These are phyloP conservation scores for Leucophora obtusa DNA, from an alignment of 2,888 invertebrate species.

Conservation along the genomic window DNA sequence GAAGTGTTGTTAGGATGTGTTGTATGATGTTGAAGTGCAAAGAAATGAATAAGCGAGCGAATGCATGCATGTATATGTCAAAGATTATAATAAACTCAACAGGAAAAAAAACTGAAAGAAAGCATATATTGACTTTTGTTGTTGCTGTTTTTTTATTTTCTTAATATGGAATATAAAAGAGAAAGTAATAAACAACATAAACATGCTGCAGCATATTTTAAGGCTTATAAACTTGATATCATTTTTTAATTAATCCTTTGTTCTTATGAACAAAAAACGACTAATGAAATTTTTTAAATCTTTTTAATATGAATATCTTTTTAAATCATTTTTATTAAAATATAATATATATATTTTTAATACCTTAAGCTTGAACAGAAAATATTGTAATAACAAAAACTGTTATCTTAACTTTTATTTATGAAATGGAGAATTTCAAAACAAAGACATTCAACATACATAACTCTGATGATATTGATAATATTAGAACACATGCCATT, in stretches of 20 bases:
- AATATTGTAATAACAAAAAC: neutral
- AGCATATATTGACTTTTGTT: constrained; percentile 3
- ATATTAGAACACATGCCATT: constrained; percentile 23
- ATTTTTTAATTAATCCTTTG: constrained; percentile 49
- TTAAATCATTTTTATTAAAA: constrained; percentile 18
- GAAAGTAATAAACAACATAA: constrained; percentile 38
- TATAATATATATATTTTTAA: constrained; percentile 6
- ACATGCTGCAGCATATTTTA: constrained; percentile 44
- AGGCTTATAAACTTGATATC: constrained; percentile 18
- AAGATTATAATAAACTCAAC: constrained; percentile 45
- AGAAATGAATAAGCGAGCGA: constrained; percentile 7
- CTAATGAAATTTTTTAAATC: constrained; percentile 21
- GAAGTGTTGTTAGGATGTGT: constrained; percentile 43
- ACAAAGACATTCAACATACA: neutral
- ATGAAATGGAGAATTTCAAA: neutral
- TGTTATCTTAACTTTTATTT: constrained; percentile 10
- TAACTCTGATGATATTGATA: constrained; percentile 5
- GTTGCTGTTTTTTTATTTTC: constrained; percentile 1
- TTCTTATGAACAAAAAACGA: neutral
- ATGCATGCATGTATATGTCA: constrained; percentile 36
- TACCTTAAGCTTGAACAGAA: constrained; percentile 4
- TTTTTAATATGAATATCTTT: neutral
- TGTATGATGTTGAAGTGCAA: constrained; percentile 11
- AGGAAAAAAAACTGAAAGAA: neutral
- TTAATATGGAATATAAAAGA: constrained; percentile 7